phyloP scores from a whole-genome alignment of 2,888 invertebrate genomes.

The Tuta absoluta region DNA sequence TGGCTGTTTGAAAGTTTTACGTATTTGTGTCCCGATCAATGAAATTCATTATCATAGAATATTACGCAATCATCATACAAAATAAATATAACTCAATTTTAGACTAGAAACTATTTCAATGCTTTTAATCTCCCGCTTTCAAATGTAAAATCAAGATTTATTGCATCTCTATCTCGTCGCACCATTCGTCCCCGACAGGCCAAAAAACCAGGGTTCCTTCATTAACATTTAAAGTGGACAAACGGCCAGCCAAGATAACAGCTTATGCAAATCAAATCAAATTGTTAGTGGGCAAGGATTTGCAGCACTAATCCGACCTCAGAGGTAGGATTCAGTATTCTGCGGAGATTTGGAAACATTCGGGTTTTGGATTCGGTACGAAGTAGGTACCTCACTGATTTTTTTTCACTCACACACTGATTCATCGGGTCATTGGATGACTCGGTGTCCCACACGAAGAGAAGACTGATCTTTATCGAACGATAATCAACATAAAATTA shows the following conservation, averaged over 20 bases:
- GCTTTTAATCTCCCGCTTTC: not conserved
- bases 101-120: not conserved
- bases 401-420: too few species aligned
- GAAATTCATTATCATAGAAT: too few species aligned
- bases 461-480: too few species aligned
- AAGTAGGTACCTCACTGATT: too few species aligned
- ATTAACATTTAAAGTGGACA: constrained; percentile 72
- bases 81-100: too few species aligned
- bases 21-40: too few species aligned
- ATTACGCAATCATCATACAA: too few species aligned
- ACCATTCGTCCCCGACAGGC: constrained; percentile 14
- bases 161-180: constrained; percentile 15
- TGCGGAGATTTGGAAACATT: not conserved
- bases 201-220: constrained; percentile 43
- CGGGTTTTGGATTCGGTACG: not conserved
- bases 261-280: constrained; percentile 71
- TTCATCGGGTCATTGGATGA: too few species aligned
- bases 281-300: constrained; percentile 64
- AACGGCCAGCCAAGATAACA: constrained; percentile 60
- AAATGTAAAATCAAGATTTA: constrained; percentile 25
- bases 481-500: too few species aligned
- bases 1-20: too few species aligned
- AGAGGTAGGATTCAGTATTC: not conserved
- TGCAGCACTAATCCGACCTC: constrained; percentile 48
- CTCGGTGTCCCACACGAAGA: too few species aligned